These are phyloP conservation scores for Spea multiplicata DNA, from an alignment of 2,113 vertebrate species.

Conservation along the genomic window DNA sequence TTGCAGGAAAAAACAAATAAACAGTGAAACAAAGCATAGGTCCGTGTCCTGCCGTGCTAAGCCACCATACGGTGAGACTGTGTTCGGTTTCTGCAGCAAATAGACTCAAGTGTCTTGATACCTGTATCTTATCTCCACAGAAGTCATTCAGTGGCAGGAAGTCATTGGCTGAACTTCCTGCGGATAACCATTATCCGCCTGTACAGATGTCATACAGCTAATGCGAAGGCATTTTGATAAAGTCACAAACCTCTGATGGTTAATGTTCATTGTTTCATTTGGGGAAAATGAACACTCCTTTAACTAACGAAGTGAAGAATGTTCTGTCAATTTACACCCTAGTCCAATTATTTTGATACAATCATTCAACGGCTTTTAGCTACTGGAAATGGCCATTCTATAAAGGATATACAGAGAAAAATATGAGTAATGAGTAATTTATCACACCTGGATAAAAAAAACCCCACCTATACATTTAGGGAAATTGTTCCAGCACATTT, in stretches of 20 bases:
- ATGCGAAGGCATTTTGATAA: constrained; percentile 9
- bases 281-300: constrained; percentile 9
- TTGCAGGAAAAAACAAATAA: too few relatives aligned
- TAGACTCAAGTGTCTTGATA: not conserved
- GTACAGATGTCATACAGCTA: constrained; percentile 22
- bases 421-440: too few relatives aligned
- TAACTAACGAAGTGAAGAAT: not conserved
- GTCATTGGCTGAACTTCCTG: constrained; percentile 30
- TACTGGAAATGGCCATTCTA: not conserved
- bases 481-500: too few relatives aligned
- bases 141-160: constrained; percentile 38
- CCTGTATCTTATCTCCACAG: constrained; percentile 40
- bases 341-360: not conserved
- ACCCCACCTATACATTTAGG: too few relatives aligned
- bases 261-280: constrained; percentile 13
- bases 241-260: constrained; percentile 7
- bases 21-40: not conserved
- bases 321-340: not conserved
- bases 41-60: not conserved
- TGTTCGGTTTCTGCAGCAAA: not conserved
- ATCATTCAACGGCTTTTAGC: not conserved
- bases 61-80: not conserved
- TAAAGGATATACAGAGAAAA: not conserved
- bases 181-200: constrained; percentile 23
- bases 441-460: too few relatives aligned